phyloP scores from a whole-genome alignment of 2,797 vertebrate species.

The Hyperoplus lanceolatus region DNA sequence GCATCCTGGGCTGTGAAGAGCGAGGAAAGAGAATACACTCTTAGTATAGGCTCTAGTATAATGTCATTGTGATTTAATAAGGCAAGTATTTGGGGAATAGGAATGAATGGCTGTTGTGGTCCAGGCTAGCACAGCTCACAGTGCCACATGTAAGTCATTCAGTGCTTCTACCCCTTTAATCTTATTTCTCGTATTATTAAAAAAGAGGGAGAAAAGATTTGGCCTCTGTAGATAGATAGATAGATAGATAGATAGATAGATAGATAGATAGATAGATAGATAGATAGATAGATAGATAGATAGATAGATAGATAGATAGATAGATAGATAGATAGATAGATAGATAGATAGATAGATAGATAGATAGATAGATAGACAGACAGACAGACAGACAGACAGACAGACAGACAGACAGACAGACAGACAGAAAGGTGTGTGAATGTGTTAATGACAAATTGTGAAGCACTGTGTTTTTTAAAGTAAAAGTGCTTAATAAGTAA shows the following conservation, averaged over 20 bases:
- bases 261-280: too few species aligned
- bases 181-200: constrained; percentile 55
- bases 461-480: background rate
- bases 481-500: background rate
- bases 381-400: too few species aligned
- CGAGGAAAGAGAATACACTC: constrained; percentile 16
- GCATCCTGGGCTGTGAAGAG: constrained; percentile 91
- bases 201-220: constrained; percentile 11
- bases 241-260: too few species aligned
- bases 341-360: too few species aligned
- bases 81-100: constrained; percentile 52
- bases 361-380: too few species aligned
- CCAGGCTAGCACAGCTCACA: constrained; percentile 40
- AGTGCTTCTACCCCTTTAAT: constrained; percentile 58
- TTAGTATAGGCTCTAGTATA: background rate
- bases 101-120: constrained; percentile 53
- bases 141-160: constrained; percentile 64
- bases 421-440: background rate
- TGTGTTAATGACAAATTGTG: background rate
- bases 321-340: too few species aligned
- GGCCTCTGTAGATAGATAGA: constrained; percentile 5
- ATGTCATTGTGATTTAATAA: constrained; percentile 58
- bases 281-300: too few species aligned
- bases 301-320: too few species aligned
- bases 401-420: too few species aligned